Conservation (phyloP, 2,797 vertebrate species). For the Masticophis lateralis region DNA sequence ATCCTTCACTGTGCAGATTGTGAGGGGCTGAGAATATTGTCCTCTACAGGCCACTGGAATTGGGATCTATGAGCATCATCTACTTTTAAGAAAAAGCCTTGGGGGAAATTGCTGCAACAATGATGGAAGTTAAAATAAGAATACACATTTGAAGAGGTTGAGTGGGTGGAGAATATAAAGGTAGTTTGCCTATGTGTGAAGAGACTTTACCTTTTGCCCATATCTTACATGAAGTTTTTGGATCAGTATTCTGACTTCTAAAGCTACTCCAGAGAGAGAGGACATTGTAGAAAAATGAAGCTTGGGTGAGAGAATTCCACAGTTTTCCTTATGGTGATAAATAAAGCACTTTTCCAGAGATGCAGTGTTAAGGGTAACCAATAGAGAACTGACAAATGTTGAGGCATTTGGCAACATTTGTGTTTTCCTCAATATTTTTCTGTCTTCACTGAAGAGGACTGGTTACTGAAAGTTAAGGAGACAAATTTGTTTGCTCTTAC, state of each 20-base stretch:
- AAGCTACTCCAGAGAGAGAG: neutral
- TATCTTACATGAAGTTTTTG: neutral
- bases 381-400: conserved; percentile 4
- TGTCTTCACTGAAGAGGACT: neutral
- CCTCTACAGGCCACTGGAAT: neutral
- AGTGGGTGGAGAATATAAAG: neutral
- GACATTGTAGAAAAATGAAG: neutral
- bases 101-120: neutral
- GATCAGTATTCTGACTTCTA: neutral
- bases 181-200: neutral
- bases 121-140: neutral
- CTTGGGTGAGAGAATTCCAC: neutral
- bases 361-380: neutral
- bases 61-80: neutral
- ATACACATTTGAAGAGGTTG: neutral
- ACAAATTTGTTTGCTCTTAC: conserved; percentile 3
- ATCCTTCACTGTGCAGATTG: neutral
- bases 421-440: neutral
- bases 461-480: conserved; percentile 9
- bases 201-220: neutral
- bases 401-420: neutral
- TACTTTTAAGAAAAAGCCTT: neutral
- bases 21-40: neutral
- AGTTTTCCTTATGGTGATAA: neutral
- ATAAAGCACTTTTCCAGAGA: neutral